phyloP scores from a whole-genome alignment of 2,113 vertebrate genomes.

The Zootoca vivipara region DNA sequence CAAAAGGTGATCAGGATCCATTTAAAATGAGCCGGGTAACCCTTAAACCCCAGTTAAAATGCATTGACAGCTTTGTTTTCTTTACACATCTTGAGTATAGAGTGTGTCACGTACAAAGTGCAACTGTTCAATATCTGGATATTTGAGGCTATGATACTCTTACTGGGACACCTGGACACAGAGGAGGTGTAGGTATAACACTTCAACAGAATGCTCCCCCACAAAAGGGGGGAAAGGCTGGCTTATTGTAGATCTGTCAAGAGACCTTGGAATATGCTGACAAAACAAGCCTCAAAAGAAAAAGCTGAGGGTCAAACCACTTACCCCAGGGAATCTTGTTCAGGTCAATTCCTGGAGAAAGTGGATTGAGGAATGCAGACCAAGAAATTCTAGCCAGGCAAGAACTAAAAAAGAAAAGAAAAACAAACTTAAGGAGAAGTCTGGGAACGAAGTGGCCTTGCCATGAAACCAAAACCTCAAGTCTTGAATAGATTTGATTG shows the following conservation, averaged over 20 bases:
- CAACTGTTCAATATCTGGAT: accelerated
- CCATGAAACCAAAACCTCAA: not conserved
- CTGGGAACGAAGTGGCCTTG: not conserved
- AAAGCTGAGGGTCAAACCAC: conserved; percentile 8
- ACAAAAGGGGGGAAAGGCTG: not conserved
- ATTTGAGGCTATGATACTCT: not conserved
- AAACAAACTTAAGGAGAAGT: not conserved
- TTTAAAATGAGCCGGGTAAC: not conserved
- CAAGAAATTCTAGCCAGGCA: conserved; percentile 1
- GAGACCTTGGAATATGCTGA: not conserved
- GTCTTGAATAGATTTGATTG: not conserved
- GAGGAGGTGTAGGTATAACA: not conserved
- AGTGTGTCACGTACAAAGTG: not conserved
- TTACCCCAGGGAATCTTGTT: conserved; percentile 16
- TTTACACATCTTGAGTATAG: not conserved
- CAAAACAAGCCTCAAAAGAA: conserved; percentile 3
- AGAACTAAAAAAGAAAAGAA: conserved; percentile 8
- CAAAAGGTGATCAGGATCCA: not conserved
- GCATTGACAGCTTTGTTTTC: not conserved
- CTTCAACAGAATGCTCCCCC: not conserved
- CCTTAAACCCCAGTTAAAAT: not conserved
- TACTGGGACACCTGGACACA: not conserved
- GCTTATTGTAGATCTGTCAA: not conserved
- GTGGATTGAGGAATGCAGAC: conserved; percentile 17
- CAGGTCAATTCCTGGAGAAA: conserved; percentile 32